phyloP scores from a whole-genome alignment of 2,888 invertebrate species.

The Phasia obesa region DNA sequence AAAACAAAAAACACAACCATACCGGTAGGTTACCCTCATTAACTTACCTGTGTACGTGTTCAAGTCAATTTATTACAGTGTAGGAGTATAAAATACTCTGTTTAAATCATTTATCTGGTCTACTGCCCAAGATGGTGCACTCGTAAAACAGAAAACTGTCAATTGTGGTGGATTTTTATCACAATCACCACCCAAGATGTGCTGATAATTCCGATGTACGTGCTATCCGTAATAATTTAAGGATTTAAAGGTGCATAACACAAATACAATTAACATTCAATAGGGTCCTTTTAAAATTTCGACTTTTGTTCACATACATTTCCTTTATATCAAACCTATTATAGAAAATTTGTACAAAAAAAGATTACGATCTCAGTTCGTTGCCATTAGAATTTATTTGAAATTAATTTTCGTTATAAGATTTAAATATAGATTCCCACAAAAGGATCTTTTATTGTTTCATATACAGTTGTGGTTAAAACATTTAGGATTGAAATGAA shows the following conservation, averaged over 20 bases:
- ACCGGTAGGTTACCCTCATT: conserved; percentile 63
- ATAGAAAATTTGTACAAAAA: too few species aligned
- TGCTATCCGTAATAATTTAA: conserved; percentile 54
- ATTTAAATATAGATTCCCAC: too few species aligned
- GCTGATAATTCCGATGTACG: conserved; percentile 41
- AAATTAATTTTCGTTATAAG: too few species aligned
- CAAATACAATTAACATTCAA: conserved; percentile 5
- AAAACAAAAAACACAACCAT: background rate
- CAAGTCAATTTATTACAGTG: background rate
- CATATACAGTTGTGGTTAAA: too few species aligned
- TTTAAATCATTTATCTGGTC: conserved; percentile 64
- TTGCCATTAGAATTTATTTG: too few species aligned
- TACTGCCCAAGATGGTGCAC: conserved; percentile 45
- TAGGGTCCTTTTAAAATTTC: too few species aligned
- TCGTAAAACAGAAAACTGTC: conserved; percentile 67
- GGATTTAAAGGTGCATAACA: conserved; percentile 30
- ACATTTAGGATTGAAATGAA: too few species aligned
- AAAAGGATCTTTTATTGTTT: too few species aligned
- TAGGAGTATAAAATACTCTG: conserved; percentile 28
- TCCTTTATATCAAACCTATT: too few species aligned
- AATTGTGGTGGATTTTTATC: conserved; percentile 60
- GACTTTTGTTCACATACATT: too few species aligned
- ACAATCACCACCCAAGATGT: conserved; percentile 62
- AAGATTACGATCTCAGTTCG: too few species aligned
- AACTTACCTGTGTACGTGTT: conserved; percentile 41